Conservation (phyloP, 2,113 vertebrate genomes). For the Arenaria interpres region DNA sequence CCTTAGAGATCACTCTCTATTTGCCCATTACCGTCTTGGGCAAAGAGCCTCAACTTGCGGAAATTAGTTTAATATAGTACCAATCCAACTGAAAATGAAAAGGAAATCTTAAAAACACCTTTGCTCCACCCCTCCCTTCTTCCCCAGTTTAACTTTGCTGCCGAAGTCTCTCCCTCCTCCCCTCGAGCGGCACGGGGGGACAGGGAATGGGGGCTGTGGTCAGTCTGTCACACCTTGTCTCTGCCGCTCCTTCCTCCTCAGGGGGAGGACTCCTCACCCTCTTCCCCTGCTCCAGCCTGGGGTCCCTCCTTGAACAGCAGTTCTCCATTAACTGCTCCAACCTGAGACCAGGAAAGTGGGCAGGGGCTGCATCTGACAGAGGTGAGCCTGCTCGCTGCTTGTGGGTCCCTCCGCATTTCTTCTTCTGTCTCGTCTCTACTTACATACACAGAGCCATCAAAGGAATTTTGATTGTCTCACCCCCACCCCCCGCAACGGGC, state of each 20-base stretch:
- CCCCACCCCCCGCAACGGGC: no score
- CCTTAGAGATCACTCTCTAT: neutral
- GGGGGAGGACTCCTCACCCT: neutral
- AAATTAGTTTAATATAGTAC: neutral
- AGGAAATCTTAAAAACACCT: neutral
- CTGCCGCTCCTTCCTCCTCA: neutral
- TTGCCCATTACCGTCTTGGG: neutral
- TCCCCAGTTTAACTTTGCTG: neutral
- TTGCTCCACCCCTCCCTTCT: neutral
- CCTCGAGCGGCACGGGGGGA: neutral
- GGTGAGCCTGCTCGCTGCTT: rapidly evolving
- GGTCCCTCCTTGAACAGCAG: neutral
- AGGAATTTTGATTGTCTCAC: neutral
- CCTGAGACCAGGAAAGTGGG: neutral
- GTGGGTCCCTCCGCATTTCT: neutral
- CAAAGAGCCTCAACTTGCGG: neutral
- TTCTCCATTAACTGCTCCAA: neutral
- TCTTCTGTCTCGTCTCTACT: neutral
- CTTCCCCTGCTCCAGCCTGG: neutral
- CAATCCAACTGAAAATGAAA: neutral
- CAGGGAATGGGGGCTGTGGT: neutral
- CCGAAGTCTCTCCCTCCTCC: neutral
- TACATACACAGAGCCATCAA: rapidly evolving
- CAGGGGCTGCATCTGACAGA: neutral
- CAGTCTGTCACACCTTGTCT: neutral